Percentiles rank a stretch among this genome's conserved stretches.
Evolutionary conservation across 1,140 invertebrate species (phyloP).

Genomic region (Procambarus clarkii): DNA sequence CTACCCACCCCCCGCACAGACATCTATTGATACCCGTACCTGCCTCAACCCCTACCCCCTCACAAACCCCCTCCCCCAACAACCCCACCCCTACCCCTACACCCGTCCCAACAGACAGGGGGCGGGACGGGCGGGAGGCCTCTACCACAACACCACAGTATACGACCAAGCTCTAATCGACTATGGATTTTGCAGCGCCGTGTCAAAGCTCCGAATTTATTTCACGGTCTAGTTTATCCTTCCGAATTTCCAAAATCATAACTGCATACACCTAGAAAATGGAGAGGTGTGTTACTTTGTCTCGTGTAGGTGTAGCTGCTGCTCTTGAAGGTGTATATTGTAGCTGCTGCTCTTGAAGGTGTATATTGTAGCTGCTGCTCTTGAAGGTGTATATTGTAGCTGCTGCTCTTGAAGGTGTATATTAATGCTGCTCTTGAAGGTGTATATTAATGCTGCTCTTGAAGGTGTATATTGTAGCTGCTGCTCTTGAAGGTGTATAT

Average conservation of each 20-base stretch:
- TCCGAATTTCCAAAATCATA: neutral
- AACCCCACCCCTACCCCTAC: neutral
- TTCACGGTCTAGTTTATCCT: neutral
- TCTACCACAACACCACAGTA: neutral
- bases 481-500: too few species aligned
- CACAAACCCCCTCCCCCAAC: neutral
- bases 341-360: too few species aligned
- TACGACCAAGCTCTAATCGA: constrained; percentile 1
- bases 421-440: too few species aligned
- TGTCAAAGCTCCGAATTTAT: constrained; percentile 16
- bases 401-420: too few species aligned
- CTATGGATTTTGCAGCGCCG: constrained; percentile 3
- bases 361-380: too few species aligned
- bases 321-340: too few species aligned
- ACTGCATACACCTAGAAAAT: neutral
- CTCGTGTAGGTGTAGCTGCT: neutral
- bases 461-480: too few species aligned
- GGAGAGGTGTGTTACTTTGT: neutral
- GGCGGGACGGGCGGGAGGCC: too few species aligned
- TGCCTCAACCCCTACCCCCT: neutral
- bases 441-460: too few species aligned
- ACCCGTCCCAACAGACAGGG: neutral
- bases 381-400: too few species aligned
- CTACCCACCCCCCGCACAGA: neutral
- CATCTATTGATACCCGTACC: neutral